Evolutionary conservation across 2,797 vertebrate species (phyloP).

Genomic region (Cichlasoma orientale): DNA sequence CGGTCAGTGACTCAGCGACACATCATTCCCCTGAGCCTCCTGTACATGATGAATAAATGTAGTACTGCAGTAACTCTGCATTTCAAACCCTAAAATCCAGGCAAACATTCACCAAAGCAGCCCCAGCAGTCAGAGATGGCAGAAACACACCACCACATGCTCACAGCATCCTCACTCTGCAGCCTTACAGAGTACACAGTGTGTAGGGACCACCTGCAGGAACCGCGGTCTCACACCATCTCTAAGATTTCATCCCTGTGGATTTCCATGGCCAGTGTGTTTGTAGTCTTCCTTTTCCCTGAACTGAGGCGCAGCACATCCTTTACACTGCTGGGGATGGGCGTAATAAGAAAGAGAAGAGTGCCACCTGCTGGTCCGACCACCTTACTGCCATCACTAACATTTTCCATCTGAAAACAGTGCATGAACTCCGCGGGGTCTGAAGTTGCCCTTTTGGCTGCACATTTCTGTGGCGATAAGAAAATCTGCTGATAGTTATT

Average conservation of each 20-base stretch:
- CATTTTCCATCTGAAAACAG: not conserved
- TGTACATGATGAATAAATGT: conserved; percentile 3
- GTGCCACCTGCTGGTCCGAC: conserved; percentile 79
- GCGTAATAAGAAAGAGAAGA: conserved; percentile 49
- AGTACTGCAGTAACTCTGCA: not conserved
- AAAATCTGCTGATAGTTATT: not conserved
- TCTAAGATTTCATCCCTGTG: not conserved
- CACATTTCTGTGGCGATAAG: not conserved
- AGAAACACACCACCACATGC: not conserved
- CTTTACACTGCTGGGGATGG: not conserved
- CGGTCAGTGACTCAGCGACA: not conserved
- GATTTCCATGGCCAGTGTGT: not conserved
- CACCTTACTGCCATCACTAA: conserved; percentile 28
- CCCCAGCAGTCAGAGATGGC: not conserved
- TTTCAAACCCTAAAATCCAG: not conserved
- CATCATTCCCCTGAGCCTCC: not conserved
- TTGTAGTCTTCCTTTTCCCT: not conserved
- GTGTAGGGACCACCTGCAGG: not conserved
- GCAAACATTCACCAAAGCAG: conserved; percentile 1
- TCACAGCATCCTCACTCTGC: not conserved
- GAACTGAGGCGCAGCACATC: conserved; percentile 1
- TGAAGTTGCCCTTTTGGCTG: conserved; percentile 43
- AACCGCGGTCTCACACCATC: not conserved
- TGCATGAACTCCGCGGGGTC: conserved; percentile 44
- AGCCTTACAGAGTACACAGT: not conserved